Base-by-base conservation (phyloP, 2,113 vertebrate species). In the Bucco capensis region DNA sequence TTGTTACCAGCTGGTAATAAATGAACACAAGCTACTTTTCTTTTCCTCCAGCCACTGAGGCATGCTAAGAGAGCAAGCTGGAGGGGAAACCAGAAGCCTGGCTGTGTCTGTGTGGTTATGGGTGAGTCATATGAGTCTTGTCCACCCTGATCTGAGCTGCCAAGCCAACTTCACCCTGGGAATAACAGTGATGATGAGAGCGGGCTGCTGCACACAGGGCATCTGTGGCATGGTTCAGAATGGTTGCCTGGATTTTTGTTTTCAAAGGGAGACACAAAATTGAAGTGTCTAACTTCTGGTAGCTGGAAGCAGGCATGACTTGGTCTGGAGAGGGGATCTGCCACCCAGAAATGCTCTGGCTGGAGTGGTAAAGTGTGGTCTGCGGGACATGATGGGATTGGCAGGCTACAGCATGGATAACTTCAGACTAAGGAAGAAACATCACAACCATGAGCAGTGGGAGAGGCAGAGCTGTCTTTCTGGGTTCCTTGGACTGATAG, bases 321-420 rank as follows among this genome's bases (percentile, higher is more conserved):
- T 50, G 3, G 25, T 57, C 25, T 28, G 30, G 30, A 61, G 14
- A 50, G 19, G 12, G 37, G 18, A 62, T 21, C 18, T 46, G 24
- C 58, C 46, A 80, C 30, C 27, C 50, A 19, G 21, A 62, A 77
- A 37, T n/a, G 25, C 10, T 38, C 40, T 19, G 15, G 21, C 73
- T 79, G 37, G 24, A 51, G 21, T 22, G 8, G 33, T 50, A 42
- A 58, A 47, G 15, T 10, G 12, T 14, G 19, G 33, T 42, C 51
- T 42, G 35, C 0, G 0, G 7, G 33, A 18, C 46, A 22, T 0
- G 1, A 18, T 0, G 0, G 54, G 62, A 17, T 24, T n/a, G 27
- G 44, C 31, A 47, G 23, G 19, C 38, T 66, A 31, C 42, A n/a
- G 14, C 50, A 44, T 1, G 11, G 23, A 24, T 53, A 24, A 17